These are phyloP conservation scores for Triplophysa dalaica DNA, from an alignment of 2,113 vertebrate genomes.

Conservation along the genomic window DNA sequence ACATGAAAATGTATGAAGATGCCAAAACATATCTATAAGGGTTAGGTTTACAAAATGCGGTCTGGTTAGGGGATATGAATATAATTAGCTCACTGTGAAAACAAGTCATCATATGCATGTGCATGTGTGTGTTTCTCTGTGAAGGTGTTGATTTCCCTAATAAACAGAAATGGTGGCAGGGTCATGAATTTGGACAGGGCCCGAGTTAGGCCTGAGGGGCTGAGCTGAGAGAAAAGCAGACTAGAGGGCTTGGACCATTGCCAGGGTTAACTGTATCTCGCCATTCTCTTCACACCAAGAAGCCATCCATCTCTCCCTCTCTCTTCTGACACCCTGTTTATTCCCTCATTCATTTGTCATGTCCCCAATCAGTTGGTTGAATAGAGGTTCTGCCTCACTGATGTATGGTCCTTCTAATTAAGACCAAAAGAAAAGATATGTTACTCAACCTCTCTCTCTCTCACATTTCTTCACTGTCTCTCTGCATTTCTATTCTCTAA, in stretches of 20 bases:
- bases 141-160: slow-evolving; percentile 78
- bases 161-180: slow-evolving; percentile 68
- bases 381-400: slow-evolving; percentile 81
- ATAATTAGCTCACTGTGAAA: slow-evolving; percentile 13
- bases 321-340: slow-evolving; percentile 84
- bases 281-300: slow-evolving; percentile 79
- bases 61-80: too few relatives aligned
- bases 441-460: slow-evolving; percentile 63
- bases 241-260: slow-evolving; percentile 77
- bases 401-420: slow-evolving; percentile 88
- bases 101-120: background rate
- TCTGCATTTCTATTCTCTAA: background rate
- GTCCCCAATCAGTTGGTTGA: slow-evolving; percentile 88
- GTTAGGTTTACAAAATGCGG: too few relatives aligned
- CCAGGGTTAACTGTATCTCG: slow-evolving; percentile 87
- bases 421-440: slow-evolving; percentile 77
- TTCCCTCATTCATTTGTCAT: slow-evolving; percentile 92
- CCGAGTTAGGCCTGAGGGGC: slow-evolving; percentile 33
- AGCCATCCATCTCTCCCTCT: slow-evolving; percentile 87
- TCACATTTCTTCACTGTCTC: slow-evolving; percentile 17
- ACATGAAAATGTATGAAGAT: too few relatives aligned
- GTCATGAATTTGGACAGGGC: slow-evolving; percentile 64
- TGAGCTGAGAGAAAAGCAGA: slow-evolving; percentile 64
- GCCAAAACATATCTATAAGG: too few relatives aligned
- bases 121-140: slow-evolving; percentile 62